Percentiles rank a stretch among this genome's conserved stretches.
Evolutionary conservation across 2,888 invertebrate genomes (phyloP).

Genomic region (Chymomyza procnemis): DNA sequence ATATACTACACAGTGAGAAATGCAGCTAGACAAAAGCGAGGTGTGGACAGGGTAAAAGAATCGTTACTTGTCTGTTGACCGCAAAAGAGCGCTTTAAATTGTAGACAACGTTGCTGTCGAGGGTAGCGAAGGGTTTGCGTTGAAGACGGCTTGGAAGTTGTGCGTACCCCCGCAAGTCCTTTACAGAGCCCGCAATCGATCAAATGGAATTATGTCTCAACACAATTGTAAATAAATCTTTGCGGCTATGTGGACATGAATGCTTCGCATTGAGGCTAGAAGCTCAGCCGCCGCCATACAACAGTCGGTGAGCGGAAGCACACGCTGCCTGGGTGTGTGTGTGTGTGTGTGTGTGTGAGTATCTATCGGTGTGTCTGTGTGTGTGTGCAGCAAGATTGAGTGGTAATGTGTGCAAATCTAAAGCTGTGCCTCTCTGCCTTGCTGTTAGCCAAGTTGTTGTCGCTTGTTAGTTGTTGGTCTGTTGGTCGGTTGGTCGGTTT

Average conservation of each 20-base stretch:
- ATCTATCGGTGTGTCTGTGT: background rate
- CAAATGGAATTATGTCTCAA: conserved; percentile 72
- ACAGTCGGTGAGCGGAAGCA: conserved; percentile 9
- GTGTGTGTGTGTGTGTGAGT: conserved; percentile 3
- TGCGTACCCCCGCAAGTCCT: background rate
- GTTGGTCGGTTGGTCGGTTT: conserved; percentile 9
- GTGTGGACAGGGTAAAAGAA: conserved; percentile 45
- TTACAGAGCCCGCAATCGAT: conserved; percentile 56
- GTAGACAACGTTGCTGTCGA: background rate
- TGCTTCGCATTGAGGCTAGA: conserved; percentile 28
- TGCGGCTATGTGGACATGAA: conserved; percentile 67
- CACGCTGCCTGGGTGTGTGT: conserved; percentile 30
- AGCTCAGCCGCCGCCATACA: conserved; percentile 46
- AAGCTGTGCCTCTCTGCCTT: conserved; percentile 40
- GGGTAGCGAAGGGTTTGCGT: background rate
- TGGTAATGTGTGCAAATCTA: conserved; percentile 72
- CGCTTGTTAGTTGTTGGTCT: conserved; percentile 18
- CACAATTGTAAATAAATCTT: conserved; percentile 73
- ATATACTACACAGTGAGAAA: conserved; percentile 15
- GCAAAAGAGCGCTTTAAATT: conserved; percentile 29
- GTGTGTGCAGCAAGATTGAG: conserved; percentile 57
- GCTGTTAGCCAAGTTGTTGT: conserved; percentile 22
- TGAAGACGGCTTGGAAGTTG: background rate
- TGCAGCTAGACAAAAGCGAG: conserved; percentile 41
- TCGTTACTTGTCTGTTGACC: conserved; percentile 66